Evolutionary conservation across 1,140 invertebrate genomes (phyloP).

Genomic region (Nomia melanderi): DNA sequence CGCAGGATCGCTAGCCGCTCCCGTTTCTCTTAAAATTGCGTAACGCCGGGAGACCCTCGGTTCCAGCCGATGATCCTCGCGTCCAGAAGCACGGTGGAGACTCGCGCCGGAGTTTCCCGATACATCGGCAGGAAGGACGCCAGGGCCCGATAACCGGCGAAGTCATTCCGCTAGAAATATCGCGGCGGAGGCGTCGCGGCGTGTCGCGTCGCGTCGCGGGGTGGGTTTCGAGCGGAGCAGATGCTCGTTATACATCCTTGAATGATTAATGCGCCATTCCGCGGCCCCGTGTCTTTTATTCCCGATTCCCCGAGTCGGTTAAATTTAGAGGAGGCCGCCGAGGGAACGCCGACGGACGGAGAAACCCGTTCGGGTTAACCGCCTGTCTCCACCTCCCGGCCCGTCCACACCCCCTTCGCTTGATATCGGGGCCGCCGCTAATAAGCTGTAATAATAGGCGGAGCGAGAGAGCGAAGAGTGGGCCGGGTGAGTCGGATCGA

Average conservation of each 20-base stretch:
- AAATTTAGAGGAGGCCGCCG: no score
- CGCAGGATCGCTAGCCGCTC: no score
- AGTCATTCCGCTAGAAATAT: constrained; percentile 24
- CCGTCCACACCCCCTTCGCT: not conserved
- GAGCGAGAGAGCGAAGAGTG: not conserved
- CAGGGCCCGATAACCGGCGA: no score
- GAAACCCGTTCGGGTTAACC: no score
- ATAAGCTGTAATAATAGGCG: constrained; percentile 34
- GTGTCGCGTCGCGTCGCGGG: no score
- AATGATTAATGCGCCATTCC: constrained; percentile 10
- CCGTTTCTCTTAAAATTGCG: constrained; percentile 29
- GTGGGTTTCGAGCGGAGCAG: constrained; percentile 9
- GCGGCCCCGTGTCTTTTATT: constrained; percentile 8
- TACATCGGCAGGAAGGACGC: not conserved
- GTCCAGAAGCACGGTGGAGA: no score
- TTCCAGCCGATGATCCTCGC: no score
- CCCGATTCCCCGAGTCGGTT: not conserved
- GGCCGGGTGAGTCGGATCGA: constrained; percentile 19
- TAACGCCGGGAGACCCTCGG: constrained; percentile 2
- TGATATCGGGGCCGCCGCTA: not conserved
- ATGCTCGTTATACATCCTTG: constrained; percentile 18
- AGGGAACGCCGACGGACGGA: no score
- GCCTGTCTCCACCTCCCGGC: no score
- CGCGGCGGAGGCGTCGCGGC: no score
- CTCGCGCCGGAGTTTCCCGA: no score